phyloP scores from a whole-genome alignment of 2,797 vertebrate genomes.

The Denticeps clupeoides region DNA sequence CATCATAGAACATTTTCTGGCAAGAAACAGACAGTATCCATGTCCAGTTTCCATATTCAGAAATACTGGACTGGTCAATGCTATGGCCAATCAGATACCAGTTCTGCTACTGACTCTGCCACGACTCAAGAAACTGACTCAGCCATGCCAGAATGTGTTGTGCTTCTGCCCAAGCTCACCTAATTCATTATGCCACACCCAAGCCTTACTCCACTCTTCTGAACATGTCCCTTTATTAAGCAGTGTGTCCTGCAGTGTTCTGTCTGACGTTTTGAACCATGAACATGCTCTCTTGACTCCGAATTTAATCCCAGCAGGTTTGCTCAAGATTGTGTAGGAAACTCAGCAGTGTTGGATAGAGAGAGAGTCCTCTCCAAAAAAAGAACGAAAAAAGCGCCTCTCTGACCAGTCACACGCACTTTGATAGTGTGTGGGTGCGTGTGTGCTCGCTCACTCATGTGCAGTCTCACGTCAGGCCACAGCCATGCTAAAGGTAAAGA shows the following conservation, averaged over 20 bases:
- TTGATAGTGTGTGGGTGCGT: slow-evolving; percentile 51
- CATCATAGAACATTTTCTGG: too few relatives aligned
- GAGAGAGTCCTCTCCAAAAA: slow-evolving; percentile 45
- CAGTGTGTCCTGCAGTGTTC: slow-evolving; percentile 10
- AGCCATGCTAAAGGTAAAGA: slow-evolving; percentile 66
- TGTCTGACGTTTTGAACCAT: slow-evolving; percentile 27
- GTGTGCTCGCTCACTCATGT: slow-evolving; percentile 49
- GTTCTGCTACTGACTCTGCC: too few relatives aligned
- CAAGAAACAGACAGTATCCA: too few relatives aligned
- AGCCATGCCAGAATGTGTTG: too few relatives aligned
- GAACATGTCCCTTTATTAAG: too few relatives aligned
- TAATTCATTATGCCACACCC: too few relatives aligned
- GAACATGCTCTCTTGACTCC: slow-evolving; percentile 61
- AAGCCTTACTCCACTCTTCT: too few relatives aligned
- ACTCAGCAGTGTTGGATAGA: slow-evolving; percentile 36
- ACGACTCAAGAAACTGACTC: too few relatives aligned
- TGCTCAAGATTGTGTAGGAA: slow-evolving; percentile 64
- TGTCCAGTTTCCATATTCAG: too few relatives aligned
- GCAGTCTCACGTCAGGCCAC: slow-evolving; percentile 51
- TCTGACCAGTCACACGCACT: slow-evolving; percentile 47
- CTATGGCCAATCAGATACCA: too few relatives aligned
- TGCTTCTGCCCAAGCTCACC: too few relatives aligned
- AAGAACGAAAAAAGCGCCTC: slow-evolving; percentile 49
- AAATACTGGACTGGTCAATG: too few relatives aligned
- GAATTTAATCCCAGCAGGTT: slow-evolving; percentile 74